Percentiles rank a stretch among this genome's conserved stretches.
Evolutionary conservation across 2,113 vertebrate genomes (phyloP).

Genomic region (Orientallactaga bullata): DNA sequence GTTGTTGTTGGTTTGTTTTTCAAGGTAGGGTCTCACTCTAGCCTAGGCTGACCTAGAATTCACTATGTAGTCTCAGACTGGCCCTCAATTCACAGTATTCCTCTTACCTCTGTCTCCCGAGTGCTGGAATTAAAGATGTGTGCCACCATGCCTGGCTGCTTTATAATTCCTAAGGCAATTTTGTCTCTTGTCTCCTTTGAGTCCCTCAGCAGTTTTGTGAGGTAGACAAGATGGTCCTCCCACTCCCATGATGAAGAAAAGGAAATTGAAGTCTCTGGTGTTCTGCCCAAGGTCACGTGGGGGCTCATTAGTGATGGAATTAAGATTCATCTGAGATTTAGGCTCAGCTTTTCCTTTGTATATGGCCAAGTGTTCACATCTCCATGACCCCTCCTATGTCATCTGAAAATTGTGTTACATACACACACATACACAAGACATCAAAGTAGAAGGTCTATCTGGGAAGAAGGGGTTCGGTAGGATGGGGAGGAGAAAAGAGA

Average conservation of each 20-base stretch:
- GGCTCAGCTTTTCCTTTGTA: not conserved
- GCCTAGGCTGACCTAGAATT: not conserved
- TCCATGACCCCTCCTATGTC: not conserved
- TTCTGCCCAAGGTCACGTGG: not conserved
- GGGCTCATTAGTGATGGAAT: constrained; percentile 60
- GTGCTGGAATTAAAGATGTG: not conserved
- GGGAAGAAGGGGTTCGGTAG: no score
- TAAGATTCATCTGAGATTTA: constrained; percentile 31
- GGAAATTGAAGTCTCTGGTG: constrained; percentile 37
- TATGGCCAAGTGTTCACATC: not conserved
- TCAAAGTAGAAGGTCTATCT: no score
- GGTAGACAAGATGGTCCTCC: not conserved
- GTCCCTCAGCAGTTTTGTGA: constrained; percentile 35
- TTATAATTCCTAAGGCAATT: not conserved
- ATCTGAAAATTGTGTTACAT: not conserved
- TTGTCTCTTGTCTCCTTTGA: not conserved
- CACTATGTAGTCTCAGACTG: not conserved
- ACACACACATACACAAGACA: no score
- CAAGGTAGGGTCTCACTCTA: not conserved
- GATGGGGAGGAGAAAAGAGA: no score
- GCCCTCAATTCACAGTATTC: no score
- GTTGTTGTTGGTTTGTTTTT: no score
- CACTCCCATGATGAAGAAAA: constrained; percentile 26
- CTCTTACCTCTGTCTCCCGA: not conserved
- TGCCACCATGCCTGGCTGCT: not conserved